A percentile compares a stretch with the other conserved stretches of the same genome.
Evolutionary conservation across 2,113 vertebrate species (phyloP).

Genomic region (Sus scrofa): T2T-Sscrofa CM000825.6:69181001-69181500

Average conservation of each 20-base stretch:
- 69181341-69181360: not conserved
- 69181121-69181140: conserved; percentile 27
- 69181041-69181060: conserved; percentile 17
- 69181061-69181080: conserved; percentile 6
- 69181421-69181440: conserved; percentile 35
- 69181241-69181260: not conserved
- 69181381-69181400: conserved; percentile 34
- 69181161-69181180: conserved; percentile 22
- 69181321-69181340: conserved; percentile 40
- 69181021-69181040: not conserved
- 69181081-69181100: not conserved
- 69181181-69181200: not conserved
- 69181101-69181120: conserved; percentile 41
- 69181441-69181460: conserved; percentile 43
- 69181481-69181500: conserved; percentile 28
- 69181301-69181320: conserved; percentile 7
- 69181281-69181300: not conserved
- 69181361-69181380: not conserved
- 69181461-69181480: conserved; percentile 19
- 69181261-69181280: not conserved
- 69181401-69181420: not conserved
- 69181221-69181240: not conserved
- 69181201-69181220: conserved; percentile 47
- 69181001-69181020: not conserved
- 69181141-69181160: conserved; percentile 15